Evolutionary conservation across 2,888 invertebrate species (phyloP).

Genomic region (Papilio protenor): DNA sequence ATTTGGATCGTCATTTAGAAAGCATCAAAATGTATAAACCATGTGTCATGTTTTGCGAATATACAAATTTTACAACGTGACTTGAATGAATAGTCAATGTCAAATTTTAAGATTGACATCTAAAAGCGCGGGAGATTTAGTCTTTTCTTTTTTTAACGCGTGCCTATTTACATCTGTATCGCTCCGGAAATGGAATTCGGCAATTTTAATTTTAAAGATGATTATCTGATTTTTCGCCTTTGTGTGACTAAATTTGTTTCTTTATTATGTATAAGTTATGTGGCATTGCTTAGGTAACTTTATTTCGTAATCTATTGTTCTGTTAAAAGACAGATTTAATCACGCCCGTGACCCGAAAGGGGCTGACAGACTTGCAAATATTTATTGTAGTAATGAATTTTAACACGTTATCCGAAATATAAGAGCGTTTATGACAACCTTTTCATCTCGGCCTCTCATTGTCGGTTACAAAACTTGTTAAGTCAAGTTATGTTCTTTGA

Average conservation of each 20-base stretch:
- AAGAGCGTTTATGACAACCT: background rate
- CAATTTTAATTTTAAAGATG: constrained; percentile 46
- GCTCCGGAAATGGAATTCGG: constrained; percentile 49
- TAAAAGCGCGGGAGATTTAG: constrained; percentile 41
- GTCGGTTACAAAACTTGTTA: background rate
- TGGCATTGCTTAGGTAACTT: constrained; percentile 17
- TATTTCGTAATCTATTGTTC: constrained; percentile 12
- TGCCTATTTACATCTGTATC: constrained; percentile 50
- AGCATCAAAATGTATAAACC: constrained; percentile 6
- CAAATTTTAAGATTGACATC: constrained; percentile 44
- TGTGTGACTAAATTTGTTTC: constrained; percentile 2
- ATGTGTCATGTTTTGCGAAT: constrained; percentile 9
- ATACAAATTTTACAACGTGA: constrained; percentile 23
- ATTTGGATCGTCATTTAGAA: constrained; percentile 11
- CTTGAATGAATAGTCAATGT: constrained; percentile 12
- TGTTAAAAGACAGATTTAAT: constrained; percentile 4
- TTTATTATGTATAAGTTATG: constrained; percentile 22
- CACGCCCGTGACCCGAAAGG: constrained; percentile 19
- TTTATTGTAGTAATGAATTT: background rate
- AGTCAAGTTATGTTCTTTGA: background rate
- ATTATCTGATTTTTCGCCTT: constrained; percentile 8
- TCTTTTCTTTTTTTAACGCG: constrained; percentile 41
- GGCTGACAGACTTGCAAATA: background rate
- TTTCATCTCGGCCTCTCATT: background rate
- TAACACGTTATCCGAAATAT: background rate